Evolutionary conservation across 2,888 invertebrate species (phyloP).

Genomic region (Drosophila incognita): DNA sequence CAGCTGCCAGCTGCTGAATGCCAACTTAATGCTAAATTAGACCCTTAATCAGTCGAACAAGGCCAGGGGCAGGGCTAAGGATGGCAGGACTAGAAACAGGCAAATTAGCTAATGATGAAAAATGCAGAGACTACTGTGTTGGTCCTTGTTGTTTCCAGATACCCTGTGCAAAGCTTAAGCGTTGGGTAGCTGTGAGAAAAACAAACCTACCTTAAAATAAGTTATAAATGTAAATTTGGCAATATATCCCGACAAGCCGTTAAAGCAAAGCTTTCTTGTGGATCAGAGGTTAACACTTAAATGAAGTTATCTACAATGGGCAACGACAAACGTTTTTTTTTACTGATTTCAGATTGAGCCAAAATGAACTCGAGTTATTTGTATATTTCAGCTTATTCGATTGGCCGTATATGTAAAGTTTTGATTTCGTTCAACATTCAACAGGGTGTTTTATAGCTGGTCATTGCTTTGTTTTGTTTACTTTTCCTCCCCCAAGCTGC

Average conservation of each 20-base stretch:
- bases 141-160: conserved; percentile 19
- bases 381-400: neutral
- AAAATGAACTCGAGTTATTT: neutral
- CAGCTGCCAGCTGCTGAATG: conserved; percentile 53
- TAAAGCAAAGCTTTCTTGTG: neutral
- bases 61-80: neutral
- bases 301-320: neutral
- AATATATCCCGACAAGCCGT: neutral
- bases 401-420: neutral
- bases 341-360: too few species aligned
- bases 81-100: conserved; percentile 3
- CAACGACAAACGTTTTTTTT: too few species aligned
- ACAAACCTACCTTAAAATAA: neutral
- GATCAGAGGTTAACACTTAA: neutral
- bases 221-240: neutral
- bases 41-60: conserved; percentile 25
- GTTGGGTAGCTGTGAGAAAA: neutral
- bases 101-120: conserved; percentile 78
- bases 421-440: neutral
- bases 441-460: conserved; percentile 6
- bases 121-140: conserved; percentile 30
- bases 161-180: neutral
- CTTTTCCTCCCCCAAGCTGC: too few species aligned
- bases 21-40: conserved; percentile 77
- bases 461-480: neutral